Evolutionary conservation across 2,888 invertebrate genomes (phyloP).

Genomic region (Diogma glabrata): DNA sequence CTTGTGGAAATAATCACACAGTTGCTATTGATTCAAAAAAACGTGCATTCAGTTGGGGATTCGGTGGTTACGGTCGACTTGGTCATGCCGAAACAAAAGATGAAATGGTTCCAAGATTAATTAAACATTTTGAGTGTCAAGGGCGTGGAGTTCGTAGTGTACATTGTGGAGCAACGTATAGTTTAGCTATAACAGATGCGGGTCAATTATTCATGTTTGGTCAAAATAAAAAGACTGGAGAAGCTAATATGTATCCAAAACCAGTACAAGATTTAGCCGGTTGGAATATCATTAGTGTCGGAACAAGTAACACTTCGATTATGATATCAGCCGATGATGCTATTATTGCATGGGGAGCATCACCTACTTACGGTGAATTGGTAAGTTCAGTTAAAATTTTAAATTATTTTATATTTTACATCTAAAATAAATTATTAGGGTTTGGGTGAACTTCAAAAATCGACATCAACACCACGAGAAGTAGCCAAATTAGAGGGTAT

Average conservation of each 20-base stretch:
- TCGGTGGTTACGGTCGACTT: slow-evolving; percentile 86
- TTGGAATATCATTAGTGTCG: slow-evolving; percentile 80
- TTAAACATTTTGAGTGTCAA: slow-evolving; percentile 80
- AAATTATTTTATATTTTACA: not conserved
- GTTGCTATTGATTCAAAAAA: slow-evolving; percentile 78
- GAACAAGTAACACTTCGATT: slow-evolving; percentile 71
- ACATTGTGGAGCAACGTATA: slow-evolving; percentile 76
- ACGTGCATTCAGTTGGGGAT: slow-evolving; percentile 89
- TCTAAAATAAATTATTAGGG: slow-evolving; percentile 60
- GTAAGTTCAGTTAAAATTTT: slow-evolving; percentile 37
- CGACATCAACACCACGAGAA: slow-evolving; percentile 78
- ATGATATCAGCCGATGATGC: slow-evolving; percentile 84
- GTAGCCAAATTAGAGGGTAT: slow-evolving; percentile 64
- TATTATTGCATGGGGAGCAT: slow-evolving; percentile 86
- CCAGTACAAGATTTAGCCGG: slow-evolving; percentile 86
- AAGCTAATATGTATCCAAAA: slow-evolving; percentile 95
- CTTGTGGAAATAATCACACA: slow-evolving; percentile 85
- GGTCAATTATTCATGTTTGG: slow-evolving; percentile 74
- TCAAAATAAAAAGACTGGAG: slow-evolving; percentile 83
- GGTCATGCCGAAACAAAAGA: slow-evolving; percentile 90
- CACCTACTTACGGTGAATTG: slow-evolving; percentile 87
- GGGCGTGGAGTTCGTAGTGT: slow-evolving; percentile 72
- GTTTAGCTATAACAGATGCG: slow-evolving; percentile 69
- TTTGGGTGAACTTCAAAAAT: slow-evolving; percentile 78
- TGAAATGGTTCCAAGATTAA: slow-evolving; percentile 70